These are phyloP conservation scores for Melanostigma gelatinosum DNA, from an alignment of 2,113 vertebrate genomes.

Conservation along the genomic window DNA sequence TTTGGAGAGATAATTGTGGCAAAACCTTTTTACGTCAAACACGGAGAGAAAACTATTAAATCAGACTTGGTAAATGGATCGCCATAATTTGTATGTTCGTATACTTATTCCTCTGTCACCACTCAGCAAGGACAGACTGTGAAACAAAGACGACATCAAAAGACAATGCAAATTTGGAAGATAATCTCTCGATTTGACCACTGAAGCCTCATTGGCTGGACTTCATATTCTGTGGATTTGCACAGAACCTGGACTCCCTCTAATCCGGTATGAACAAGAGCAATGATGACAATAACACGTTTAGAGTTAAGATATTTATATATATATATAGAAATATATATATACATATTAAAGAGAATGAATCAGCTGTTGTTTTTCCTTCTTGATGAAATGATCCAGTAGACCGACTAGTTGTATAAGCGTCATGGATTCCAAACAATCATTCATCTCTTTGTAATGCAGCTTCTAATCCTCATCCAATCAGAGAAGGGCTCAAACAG, in stretches of 20 bases:
- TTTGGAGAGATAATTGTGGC: background rate
- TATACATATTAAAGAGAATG: background rate
- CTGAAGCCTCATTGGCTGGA: background rate
- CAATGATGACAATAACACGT: background rate
- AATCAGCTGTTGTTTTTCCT: background rate
- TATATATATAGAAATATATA: no score
- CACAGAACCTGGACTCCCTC: background rate
- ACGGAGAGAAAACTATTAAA: background rate
- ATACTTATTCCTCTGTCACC: background rate
- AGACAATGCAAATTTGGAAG: background rate
- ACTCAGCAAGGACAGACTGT: background rate
- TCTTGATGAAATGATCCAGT: background rate
- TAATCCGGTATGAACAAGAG: background rate
- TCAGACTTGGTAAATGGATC: background rate
- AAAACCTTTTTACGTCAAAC: background rate
- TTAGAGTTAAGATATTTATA: background rate
- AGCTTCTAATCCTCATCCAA: constrained; percentile 51
- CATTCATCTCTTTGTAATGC: constrained; percentile 9
- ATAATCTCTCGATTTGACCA: background rate
- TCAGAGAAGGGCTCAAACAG: constrained; percentile 33
- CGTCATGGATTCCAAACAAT: background rate
- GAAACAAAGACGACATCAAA: background rate
- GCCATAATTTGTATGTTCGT: no score
- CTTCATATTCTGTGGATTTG: background rate
- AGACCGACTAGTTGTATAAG: background rate